Evolutionary conservation across 2,113 vertebrate genomes (phyloP).

Genomic region (Gavia stellata): DNA sequence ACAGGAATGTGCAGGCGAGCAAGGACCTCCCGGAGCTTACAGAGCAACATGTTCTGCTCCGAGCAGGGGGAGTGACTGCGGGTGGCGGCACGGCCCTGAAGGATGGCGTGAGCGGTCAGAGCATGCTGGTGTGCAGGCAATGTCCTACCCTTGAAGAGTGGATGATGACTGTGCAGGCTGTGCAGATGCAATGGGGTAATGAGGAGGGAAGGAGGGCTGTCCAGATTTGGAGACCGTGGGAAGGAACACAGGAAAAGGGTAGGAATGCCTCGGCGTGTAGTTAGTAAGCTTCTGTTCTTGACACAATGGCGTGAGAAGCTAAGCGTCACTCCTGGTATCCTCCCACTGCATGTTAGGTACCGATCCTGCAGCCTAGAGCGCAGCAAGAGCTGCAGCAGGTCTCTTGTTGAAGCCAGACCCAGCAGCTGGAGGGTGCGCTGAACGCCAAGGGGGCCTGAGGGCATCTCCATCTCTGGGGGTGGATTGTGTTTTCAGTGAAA

Average conservation of each 20-base stretch:
- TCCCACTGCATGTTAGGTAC: neutral
- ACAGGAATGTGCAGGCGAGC: neutral
- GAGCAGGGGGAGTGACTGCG: neutral
- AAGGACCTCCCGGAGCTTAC: neutral
- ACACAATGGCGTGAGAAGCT: neutral
- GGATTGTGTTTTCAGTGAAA: neutral
- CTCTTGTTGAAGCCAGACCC: neutral
- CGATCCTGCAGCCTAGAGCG: neutral
- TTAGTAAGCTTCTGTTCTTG: neutral
- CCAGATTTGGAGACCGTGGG: neutral
- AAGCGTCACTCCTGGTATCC: neutral
- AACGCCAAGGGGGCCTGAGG: neutral
- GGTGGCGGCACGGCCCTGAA: neutral
- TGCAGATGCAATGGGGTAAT: neutral
- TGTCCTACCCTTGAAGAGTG: neutral
- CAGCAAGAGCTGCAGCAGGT: neutral
- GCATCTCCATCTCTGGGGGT: neutral
- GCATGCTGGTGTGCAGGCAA: fast-evolving
- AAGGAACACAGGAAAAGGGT: neutral
- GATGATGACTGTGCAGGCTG: neutral
- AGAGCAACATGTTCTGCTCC: neutral
- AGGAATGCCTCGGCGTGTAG: neutral
- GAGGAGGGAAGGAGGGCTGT: neutral
- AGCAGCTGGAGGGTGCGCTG: neutral
- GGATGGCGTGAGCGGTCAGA: fast-evolving